Base-by-base conservation (phyloP, 2,888 invertebrate genomes). In the Campaea margaritaria region DNA sequence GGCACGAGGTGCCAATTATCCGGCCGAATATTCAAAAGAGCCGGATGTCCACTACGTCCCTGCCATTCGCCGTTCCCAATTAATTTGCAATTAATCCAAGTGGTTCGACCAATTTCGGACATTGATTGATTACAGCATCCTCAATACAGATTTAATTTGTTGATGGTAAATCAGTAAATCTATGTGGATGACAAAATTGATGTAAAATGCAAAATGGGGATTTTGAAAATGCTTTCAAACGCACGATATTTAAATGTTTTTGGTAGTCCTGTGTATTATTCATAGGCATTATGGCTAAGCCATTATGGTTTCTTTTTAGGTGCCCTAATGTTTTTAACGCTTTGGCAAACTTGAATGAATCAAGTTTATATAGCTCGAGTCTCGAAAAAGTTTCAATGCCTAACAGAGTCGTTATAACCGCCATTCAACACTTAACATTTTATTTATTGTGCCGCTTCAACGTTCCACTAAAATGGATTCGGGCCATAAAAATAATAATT, bases 41-140 rank as follows among this genome's bases (percentile, higher is more conserved):
- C 43, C 60, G 55, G 51, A 21, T 14, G 27, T 10, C 39, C 48
- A n/a, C 4, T 34, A 31, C 34, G 31, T 44, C 55, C 42, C 51
- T 56, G 5, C 39, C 51, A 28, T 44, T 48, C 42, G 64, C 51
- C 57, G 57, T 54, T 61, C 64, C 52, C 67, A 69, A 76, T 76
- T 74, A 72, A 68, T 69, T 67, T 58, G 58, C 65, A 61, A 70
- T 69, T 69, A 73, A 74, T 73, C 69, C 67, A 62, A 71, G 68
- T 67, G 67, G 59, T 58, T 61, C 39, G 64, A 64, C 62, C 64
- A 67, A 67, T 65, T 68, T 65, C 47, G 65, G 64, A 64, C 61
- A 58, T 45, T 61, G 64, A 67, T 59, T 70, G 68, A 70, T 75
- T 71, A 64, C 60, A 51, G 47, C 48, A 56, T 56, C 58, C 65